phyloP scores from a whole-genome alignment of 2,888 invertebrate genomes.

The Heliconius ismenius region DNA sequence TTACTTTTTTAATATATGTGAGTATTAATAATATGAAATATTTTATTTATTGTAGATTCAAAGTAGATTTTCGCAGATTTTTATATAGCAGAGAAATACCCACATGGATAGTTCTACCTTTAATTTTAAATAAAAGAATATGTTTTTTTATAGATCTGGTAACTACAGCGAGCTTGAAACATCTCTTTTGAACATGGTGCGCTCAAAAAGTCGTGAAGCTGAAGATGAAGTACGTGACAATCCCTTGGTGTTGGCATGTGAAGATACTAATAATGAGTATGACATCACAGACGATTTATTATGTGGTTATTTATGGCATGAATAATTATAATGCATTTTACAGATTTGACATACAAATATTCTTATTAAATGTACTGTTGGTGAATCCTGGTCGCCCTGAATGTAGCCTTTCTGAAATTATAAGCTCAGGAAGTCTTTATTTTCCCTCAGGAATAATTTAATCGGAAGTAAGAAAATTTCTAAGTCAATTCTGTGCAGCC shows the following conservation, averaged over 20 bases:
- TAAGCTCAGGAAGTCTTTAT: no score
- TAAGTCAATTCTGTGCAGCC: neutral
- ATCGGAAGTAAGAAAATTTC: neutral
- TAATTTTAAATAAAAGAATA: neutral
- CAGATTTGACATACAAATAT: no score
- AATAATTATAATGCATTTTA: neutral
- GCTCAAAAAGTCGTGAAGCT: slow-evolving; percentile 61
- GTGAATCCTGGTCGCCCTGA: no score
- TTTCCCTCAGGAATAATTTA: no score
- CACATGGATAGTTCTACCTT: neutral
- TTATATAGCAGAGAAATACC: no score
- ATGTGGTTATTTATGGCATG: neutral
- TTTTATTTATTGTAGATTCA: neutral
- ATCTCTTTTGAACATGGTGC: slow-evolving; percentile 67
- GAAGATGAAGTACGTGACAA: slow-evolving; percentile 60
- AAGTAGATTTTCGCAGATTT: no score
- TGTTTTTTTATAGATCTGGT: neutral
- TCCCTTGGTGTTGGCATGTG: slow-evolving; percentile 56
- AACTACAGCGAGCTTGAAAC: slow-evolving; percentile 51
- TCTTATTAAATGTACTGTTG: neutral
- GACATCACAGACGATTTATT: neutral
- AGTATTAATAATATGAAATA: neutral
- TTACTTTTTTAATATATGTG: slow-evolving; percentile 1
- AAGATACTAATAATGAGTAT: slow-evolving; percentile 61
- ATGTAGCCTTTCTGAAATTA: no score